These are phyloP conservation scores for Hoplostethus atlanticus DNA, from an alignment of 2,797 vertebrate species.

Conservation along the genomic window DNA sequence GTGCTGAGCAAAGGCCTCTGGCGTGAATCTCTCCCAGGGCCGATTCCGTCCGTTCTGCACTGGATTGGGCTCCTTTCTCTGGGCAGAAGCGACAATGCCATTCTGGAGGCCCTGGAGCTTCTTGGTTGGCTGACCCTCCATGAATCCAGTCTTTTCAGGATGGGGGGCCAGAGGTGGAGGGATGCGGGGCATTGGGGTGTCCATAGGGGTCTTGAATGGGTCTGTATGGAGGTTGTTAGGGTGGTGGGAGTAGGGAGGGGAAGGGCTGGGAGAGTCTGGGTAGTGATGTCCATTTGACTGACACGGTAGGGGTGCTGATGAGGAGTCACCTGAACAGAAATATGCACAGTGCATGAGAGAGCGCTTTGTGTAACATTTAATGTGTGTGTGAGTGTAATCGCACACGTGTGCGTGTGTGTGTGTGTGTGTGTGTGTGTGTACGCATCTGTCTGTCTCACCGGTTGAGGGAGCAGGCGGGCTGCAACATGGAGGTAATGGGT, in stretches of 20 bases:
- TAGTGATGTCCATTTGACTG: conserved; percentile 72
- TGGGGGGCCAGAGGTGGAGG: conserved; percentile 63
- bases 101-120: conserved; percentile 85
- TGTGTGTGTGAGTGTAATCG: not conserved
- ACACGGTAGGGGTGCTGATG: conserved; percentile 35
- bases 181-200: conserved; percentile 35
- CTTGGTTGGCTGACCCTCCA: conserved; percentile 79
- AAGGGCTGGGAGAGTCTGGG: conserved; percentile 78
- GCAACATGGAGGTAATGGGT: conserved; percentile 79
- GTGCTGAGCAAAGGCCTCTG: conserved; percentile 93
- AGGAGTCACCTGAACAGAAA: conserved; percentile 64
- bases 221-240: conserved; percentile 72
- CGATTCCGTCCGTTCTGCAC: conserved; percentile 87
- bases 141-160: conserved; percentile 80
- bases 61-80: conserved; percentile 84
- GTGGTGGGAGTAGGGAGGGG: conserved; percentile 81
- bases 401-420: not conserved
- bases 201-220: conserved; percentile 67
- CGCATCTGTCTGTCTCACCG: conserved; percentile 77
- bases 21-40: conserved; percentile 90
- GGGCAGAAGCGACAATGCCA: conserved; percentile 72
- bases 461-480: conserved; percentile 74
- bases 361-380: not conserved
- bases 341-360: conserved; percentile 20
- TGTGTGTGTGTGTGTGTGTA: not conserved